These are phyloP conservation scores for Etheostoma cragini DNA, from an alignment of 2,113 vertebrate species.

Conservation along the genomic window DNA sequence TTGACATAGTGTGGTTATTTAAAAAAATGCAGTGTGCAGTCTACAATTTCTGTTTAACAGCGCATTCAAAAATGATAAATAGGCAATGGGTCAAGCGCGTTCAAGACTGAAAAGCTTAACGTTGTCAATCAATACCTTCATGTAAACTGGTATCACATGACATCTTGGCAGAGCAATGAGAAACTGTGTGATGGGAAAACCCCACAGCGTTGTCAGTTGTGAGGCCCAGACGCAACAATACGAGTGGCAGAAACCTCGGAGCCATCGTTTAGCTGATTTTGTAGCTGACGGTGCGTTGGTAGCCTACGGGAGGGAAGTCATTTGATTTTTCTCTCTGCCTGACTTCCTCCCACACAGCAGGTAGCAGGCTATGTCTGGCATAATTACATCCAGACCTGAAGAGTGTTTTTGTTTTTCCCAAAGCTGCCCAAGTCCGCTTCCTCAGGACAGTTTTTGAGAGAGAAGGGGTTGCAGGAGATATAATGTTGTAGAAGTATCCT, in stretches of 20 bases:
- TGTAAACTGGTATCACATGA: conserved; percentile 13
- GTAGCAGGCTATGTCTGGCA: conserved; percentile 65
- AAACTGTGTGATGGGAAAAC: background rate
- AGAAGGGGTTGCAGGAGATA: conserved; percentile 22
- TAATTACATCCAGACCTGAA: conserved; percentile 72
- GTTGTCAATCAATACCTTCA: conserved; percentile 19
- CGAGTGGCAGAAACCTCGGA: conserved; percentile 7
- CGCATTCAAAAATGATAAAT: conserved; percentile 26
- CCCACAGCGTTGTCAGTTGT: background rate
- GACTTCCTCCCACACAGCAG: conserved; percentile 78
- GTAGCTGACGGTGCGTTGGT: conserved; percentile 23
- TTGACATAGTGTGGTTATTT: conserved; percentile 52
- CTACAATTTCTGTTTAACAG: conserved; percentile 35
- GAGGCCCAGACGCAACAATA: background rate
- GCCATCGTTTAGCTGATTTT: conserved; percentile 10
- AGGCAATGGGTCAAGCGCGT: background rate
- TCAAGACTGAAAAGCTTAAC: conserved; percentile 13
- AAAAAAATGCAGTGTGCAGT: conserved; percentile 37
- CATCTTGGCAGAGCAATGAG: background rate
- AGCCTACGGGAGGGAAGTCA: conserved; percentile 59
- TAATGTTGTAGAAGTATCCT: conserved; percentile 9
- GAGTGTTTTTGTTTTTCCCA: conserved; percentile 47
- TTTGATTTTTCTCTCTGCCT: conserved; percentile 62
- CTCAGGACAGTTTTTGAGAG: conserved; percentile 21
- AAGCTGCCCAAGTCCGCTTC: conserved; percentile 45